These are phyloP conservation scores for Malacoctenus gilli DNA, from an alignment of 2,797 vertebrate genomes.

Conservation along the genomic window DNA sequence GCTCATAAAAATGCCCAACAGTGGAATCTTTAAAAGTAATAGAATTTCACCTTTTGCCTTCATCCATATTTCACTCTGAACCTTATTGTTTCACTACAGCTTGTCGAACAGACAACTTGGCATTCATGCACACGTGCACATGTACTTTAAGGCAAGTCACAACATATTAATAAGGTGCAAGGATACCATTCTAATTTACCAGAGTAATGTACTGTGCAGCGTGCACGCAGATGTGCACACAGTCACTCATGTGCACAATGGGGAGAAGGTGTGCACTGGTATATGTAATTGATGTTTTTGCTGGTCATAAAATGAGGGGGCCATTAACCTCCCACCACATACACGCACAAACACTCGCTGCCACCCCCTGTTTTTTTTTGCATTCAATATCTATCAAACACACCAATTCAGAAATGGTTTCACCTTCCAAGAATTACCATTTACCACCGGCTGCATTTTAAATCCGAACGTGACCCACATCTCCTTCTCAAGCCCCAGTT, in stretches of 20 bases:
- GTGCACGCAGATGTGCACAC: constrained; percentile 27
- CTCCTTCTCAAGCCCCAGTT: constrained; percentile 14
- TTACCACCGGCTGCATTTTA: constrained; percentile 21
- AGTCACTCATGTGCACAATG: constrained; percentile 30
- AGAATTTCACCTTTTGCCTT: constrained; percentile 41
- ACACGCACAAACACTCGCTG: not conserved
- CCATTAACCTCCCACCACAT: constrained; percentile 4
- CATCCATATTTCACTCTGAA: constrained; percentile 21
- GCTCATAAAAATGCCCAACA: constrained; percentile 45
- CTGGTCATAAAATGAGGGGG: constrained; percentile 42
- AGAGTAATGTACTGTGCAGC: constrained; percentile 23
- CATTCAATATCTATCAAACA: constrained; percentile 7
- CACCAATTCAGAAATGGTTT: constrained; percentile 3
- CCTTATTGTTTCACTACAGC: not conserved
- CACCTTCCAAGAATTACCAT: constrained; percentile 12
- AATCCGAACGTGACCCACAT: constrained; percentile 26
- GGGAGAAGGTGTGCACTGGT: constrained; percentile 47
- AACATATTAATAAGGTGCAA: constrained; percentile 42
- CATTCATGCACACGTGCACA: constrained; percentile 24
- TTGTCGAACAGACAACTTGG: constrained; percentile 7
- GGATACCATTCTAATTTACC: constrained; percentile 36
- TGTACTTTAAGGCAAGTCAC: constrained; percentile 21
- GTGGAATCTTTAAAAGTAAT: constrained; percentile 7
- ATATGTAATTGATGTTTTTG: constrained; percentile 64
- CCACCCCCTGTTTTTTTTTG: not conserved